These are phyloP conservation scores for Neodontobutis hainanensis DNA, from an alignment of 2,113 vertebrate genomes.

Conservation along the genomic window DNA sequence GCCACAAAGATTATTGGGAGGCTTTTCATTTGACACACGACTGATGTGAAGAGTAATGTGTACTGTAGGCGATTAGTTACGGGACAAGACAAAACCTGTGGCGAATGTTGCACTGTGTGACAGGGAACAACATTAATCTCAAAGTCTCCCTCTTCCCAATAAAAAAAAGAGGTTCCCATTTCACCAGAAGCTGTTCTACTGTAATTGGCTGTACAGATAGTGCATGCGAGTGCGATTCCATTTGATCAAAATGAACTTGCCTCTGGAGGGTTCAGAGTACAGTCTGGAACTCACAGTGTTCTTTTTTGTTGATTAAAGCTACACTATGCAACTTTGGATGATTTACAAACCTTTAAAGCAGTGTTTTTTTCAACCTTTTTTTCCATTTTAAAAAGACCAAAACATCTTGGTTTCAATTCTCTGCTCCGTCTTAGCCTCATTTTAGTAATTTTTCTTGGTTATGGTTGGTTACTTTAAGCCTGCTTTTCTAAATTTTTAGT, in stretches of 20 bases:
- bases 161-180: neutral
- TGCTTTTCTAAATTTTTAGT: no score
- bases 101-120: conserved; percentile 8
- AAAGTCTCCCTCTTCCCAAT: conserved; percentile 3
- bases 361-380: no score
- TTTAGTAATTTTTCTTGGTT: no score
- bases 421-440: no score
- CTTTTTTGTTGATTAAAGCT: conserved; percentile 8
- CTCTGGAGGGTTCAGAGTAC: neutral
- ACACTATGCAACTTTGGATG: neutral
- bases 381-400: no score
- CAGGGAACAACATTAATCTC: neutral
- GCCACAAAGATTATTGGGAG: conserved; percentile 7
- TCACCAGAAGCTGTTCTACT: neutral
- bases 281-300: neutral
- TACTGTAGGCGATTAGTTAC: neutral
- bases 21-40: conserved; percentile 8
- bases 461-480: no score
- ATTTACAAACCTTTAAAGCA: no score
- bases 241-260: neutral
- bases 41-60: neutral
- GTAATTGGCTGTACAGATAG: neutral
- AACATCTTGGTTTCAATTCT: no score
- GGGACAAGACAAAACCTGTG: neutral
- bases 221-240: neutral